These are phyloP conservation scores for Propsilocerus akamusi DNA, from an alignment of 1,140 invertebrate species.

Conservation along the genomic window DNA sequence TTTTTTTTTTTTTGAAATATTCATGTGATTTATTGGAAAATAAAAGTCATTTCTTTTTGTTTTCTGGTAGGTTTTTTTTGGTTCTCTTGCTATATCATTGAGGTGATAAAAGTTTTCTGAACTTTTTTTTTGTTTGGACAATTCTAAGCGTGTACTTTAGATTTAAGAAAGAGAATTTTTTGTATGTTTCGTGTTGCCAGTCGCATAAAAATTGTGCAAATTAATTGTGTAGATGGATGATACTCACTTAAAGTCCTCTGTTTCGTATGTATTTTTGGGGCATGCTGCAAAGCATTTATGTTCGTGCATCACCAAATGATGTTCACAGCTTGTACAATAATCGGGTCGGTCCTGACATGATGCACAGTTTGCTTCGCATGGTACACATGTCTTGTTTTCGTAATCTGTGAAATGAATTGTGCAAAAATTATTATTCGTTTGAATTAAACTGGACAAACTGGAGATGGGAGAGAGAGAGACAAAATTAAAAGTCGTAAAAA, in stretches of 20 bases:
- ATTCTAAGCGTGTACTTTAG: no score
- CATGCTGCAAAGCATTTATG: slow-evolving; percentile 65
- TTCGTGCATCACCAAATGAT: slow-evolving; percentile 59
- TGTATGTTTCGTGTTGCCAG: no score
- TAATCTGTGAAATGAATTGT: slow-evolving; percentile 29
- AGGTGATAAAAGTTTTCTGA: no score
- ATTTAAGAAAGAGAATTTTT: no score
- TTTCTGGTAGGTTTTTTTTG: no score
- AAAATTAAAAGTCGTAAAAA: background rate
- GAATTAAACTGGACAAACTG: background rate
- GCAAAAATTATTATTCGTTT: background rate
- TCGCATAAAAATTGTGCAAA: no score
- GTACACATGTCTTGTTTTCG: slow-evolving; percentile 51
- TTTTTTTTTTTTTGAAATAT: no score
- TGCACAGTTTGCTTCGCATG: slow-evolving; percentile 61
- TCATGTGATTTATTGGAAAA: no score
- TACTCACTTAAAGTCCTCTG: slow-evolving; percentile 55
- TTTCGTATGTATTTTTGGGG: slow-evolving; percentile 61
- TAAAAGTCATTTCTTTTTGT: no score
- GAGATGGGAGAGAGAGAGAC: background rate
- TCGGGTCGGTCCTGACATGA: slow-evolving; percentile 63
- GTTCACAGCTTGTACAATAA: slow-evolving; percentile 63
- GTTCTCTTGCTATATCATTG: no score
- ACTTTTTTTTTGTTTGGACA: no score
- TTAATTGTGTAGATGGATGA: slow-evolving; percentile 5